These are phyloP conservation scores for Oceanodroma leucorhoa DNA, from an alignment of 2,797 vertebrate genomes.

Conservation along the genomic window DNA sequence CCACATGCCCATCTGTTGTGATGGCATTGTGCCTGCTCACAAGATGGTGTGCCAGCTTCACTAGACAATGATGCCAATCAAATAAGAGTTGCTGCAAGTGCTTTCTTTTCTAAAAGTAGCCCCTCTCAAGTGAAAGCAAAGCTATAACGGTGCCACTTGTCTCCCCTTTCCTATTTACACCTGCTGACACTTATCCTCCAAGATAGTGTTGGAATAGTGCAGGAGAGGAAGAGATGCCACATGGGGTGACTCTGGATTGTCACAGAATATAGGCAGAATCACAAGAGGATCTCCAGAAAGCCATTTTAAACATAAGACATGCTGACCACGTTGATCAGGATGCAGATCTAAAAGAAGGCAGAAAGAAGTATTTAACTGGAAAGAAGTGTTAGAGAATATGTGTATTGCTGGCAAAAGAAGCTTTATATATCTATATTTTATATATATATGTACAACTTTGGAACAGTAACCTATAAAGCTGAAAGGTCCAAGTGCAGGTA, in stretches of 20 bases:
- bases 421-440: not conserved
- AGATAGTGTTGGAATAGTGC: not conserved
- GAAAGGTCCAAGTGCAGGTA: not conserved
- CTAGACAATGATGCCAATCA: conserved; percentile 68
- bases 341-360: not conserved
- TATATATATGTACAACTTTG: not conserved
- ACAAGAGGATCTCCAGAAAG: not conserved
- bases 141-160: conserved; percentile 22
- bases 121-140: conserved; percentile 31
- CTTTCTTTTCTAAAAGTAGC: conserved; percentile 43
- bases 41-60: conserved; percentile 64
- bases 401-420: not conserved
- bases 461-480: not conserved
- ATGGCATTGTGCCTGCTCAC: conserved; percentile 69
- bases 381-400: not conserved
- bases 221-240: not conserved
- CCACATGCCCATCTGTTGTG: conserved; percentile 67
- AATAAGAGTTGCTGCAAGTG: conserved; percentile 29
- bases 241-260: not conserved
- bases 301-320: not conserved
- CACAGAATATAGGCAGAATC: not conserved
- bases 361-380: not conserved
- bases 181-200: conserved; percentile 43
- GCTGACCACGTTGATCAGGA: not conserved
- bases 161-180: conserved; percentile 40